Evolutionary conservation across 2,797 vertebrate genomes (phyloP).

Genomic region (Balearica regulorum): DNA sequence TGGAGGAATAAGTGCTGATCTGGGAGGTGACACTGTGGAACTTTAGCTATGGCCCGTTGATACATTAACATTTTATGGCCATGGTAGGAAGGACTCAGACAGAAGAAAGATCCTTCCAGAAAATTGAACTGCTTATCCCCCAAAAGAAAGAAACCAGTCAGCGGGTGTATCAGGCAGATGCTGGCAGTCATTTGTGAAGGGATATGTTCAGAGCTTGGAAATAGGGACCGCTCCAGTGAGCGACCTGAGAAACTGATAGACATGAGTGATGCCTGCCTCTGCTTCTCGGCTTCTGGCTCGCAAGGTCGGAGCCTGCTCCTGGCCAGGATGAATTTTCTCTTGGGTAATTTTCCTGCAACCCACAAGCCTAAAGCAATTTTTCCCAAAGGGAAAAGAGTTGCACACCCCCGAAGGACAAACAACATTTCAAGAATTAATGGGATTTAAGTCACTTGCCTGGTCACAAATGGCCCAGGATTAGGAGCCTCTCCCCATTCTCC

Average conservation of each 20-base stretch:
- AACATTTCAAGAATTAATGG: neutral
- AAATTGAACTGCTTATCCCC: neutral
- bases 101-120: neutral
- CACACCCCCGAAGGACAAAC: neutral
- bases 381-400: neutral
- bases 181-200: neutral
- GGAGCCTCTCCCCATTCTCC: neutral
- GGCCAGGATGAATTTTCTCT: neutral
- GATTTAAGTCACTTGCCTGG: neutral
- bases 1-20: neutral
- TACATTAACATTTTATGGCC: neutral
- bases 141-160: neutral
- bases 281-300: neutral
- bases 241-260: neutral
- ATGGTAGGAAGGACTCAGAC: neutral
- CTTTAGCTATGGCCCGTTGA: neutral
- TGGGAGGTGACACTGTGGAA: neutral
- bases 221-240: neutral
- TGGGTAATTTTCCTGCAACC: neutral
- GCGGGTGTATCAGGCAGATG: neutral
- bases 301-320: neutral
- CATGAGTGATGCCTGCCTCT: neutral
- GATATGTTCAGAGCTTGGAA: neutral
- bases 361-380: neutral
- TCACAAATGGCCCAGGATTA: neutral